Evolutionary conservation across 53 echinoderm and acorn worm species (phyloP).

Genomic region (Glandiceps talaboti): DNA sequence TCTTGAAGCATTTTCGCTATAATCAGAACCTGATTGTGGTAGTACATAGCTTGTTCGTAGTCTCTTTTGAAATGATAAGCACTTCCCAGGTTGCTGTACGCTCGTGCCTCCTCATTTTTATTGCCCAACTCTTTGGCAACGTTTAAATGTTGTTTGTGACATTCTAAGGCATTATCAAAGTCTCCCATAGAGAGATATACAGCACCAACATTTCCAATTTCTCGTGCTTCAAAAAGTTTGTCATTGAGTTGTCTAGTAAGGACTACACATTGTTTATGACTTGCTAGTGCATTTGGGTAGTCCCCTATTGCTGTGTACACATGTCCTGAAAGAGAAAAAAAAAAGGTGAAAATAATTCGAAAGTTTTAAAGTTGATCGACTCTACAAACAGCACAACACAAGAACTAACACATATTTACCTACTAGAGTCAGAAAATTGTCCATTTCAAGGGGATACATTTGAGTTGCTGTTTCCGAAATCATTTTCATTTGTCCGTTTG

Average conservation of each 20-base stretch:
- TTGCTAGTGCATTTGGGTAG: slow-evolving; percentile 93
- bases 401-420: too few relatives aligned
- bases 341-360: too few relatives aligned
- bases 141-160: slow-evolving; percentile 83
- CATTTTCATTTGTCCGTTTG: too few relatives aligned
- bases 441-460: too few relatives aligned
- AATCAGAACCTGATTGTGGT: slow-evolving; percentile 66
- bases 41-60: slow-evolving; percentile 71
- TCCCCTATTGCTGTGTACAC: slow-evolving; percentile 98
- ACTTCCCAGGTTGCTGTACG: slow-evolving; percentile 94
- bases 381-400: too few relatives aligned
- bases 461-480: too few relatives aligned
- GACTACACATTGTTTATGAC: slow-evolving; percentile 93
- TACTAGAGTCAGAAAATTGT: too few relatives aligned
- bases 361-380: too few relatives aligned
- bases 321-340: slow-evolving; percentile 47
- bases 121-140: slow-evolving; percentile 81
- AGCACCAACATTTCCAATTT: slow-evolving; percentile 91
- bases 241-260: slow-evolving; percentile 93
- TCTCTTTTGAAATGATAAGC: slow-evolving; percentile 88
- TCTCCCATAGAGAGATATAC: slow-evolving; percentile 82
- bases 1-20: slow-evolving; percentile 68
- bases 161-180: slow-evolving; percentile 82
- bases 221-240: slow-evolving; percentile 97
- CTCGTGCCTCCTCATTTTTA: slow-evolving; percentile 83